Conservation (phyloP, 2,888 invertebrate genomes). For the Amiota communis region DNA sequence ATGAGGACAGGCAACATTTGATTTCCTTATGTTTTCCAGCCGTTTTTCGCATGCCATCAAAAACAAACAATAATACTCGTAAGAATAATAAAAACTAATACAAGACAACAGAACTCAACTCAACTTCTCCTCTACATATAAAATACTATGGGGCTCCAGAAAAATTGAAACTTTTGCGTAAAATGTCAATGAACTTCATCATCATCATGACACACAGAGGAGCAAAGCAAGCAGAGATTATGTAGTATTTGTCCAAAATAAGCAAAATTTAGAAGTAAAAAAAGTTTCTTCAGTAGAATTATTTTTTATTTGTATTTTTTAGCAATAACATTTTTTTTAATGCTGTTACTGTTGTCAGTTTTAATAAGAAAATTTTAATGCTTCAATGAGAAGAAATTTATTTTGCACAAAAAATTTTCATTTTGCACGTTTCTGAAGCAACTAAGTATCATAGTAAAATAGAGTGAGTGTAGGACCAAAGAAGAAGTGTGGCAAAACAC, state of each 20-base stretch:
- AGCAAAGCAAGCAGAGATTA: too few relatives aligned
- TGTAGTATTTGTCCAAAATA: too few relatives aligned
- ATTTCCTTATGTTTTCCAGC: slow-evolving; percentile 23
- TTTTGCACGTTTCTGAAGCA: slow-evolving; percentile 7
- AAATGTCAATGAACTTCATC: slow-evolving; percentile 30
- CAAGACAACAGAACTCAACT: too few relatives aligned
- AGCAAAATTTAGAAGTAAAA: too few relatives aligned
- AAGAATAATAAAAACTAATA: too few relatives aligned
- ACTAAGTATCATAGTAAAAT: neutral
- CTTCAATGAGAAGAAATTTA: slow-evolving; percentile 2
- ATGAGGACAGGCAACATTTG: slow-evolving; percentile 24
- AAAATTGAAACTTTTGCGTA: neutral
- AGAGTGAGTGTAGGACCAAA: neutral
- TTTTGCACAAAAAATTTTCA: neutral
- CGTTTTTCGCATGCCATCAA: neutral
- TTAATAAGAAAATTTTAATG: slow-evolving; percentile 18
- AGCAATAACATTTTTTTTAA: neutral
- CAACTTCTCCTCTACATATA: neutral
- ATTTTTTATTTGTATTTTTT: slow-evolving; percentile 6
- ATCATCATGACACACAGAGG: too few relatives aligned
- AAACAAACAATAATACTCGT: too few relatives aligned
- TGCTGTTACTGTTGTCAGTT: neutral
- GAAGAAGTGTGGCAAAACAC: too few relatives aligned
- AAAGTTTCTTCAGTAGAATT: neutral
- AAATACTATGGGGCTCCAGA: neutral